Evolutionary conservation across 2,888 invertebrate genomes (phyloP), one percentile per base, ranked within the genome.

Genomic region (Tigriopus californicus): DNA sequence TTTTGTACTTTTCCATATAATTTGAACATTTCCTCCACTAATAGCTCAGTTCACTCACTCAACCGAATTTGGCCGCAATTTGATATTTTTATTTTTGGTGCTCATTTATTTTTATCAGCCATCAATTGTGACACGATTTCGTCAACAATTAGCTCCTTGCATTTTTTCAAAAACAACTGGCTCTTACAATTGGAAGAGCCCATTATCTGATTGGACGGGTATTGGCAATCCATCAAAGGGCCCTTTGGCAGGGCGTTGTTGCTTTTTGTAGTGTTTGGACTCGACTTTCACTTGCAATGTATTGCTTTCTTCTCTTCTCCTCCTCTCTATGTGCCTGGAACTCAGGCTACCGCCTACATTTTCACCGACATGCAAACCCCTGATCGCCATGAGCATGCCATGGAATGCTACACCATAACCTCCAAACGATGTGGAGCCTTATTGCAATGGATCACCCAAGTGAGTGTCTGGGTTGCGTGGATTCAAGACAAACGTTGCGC

Each of bases 391-490:
- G 62, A 65, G 15, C 71, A 72, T 66, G 74, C 76, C 0, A 63
- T 69, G 4, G 66, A 70, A 53, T 71, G 73, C 61, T 76, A 73
- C 66, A 67, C 68, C 53, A 68, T 69, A 15, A 75, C 74, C 1
- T 71, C 72, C 64, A 68, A 70, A 62, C 67, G 75, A 59, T 68
- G 71, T 44, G 70, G 69, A 3, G 73, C 75, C 1, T 66, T 77
- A 3, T 66, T 74, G 11, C 75, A 75, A 63, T 76, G 76, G 76
- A 75, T 76, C 65, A 72, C 74, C 62, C 70, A 71, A 64, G 74
- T 74, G 64, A 65, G 67, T 12, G 33, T 41, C 4, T n/a, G 41
- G 15, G n/a, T 41, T 15, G 25, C 24, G 12, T 59, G 13, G 25
- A 41, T 41, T 42, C 24, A 20, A 20, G 10, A 18, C 10, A 8